Evolutionary conservation across 2,113 vertebrate species (phyloP).

Genomic region (Odocoileus hemionus): DNA sequence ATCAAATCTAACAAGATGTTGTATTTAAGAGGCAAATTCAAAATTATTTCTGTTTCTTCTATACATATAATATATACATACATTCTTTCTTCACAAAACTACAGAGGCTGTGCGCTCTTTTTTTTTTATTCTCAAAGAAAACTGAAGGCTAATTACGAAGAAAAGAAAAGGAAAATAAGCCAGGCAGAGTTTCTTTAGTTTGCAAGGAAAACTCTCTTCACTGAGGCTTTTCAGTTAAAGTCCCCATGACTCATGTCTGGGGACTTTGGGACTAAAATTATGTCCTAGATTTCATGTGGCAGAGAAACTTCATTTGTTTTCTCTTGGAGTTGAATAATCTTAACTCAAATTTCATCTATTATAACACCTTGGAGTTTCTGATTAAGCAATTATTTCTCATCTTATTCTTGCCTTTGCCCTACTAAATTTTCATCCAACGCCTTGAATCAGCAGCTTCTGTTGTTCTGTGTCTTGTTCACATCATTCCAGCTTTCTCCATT

Average conservation of each 20-base stretch:
- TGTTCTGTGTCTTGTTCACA: fast-evolving
- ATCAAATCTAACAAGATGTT: background rate
- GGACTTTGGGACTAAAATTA: background rate
- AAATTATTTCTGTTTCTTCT: background rate
- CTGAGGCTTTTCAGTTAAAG: background rate
- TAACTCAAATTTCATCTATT: background rate
- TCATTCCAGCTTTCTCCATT: background rate
- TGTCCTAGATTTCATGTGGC: background rate
- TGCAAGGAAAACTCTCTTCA: background rate
- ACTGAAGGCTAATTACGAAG: background rate
- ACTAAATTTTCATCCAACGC: too few relatives aligned
- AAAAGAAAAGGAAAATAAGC: background rate
- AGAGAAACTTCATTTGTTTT: background rate
- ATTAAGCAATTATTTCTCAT: background rate
- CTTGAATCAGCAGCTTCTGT: background rate
- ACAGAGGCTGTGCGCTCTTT: background rate
- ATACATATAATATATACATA: background rate
- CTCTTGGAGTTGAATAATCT: background rate
- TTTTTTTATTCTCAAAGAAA: background rate
- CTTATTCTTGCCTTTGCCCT: background rate
- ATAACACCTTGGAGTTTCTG: background rate
- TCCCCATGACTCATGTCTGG: background rate
- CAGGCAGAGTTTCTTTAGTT: background rate
- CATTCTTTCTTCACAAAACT: background rate
- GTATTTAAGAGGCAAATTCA: background rate